Conservation (phyloP, 2,113 vertebrate genomes). For the Brachypodius melanocephalos region DNA sequence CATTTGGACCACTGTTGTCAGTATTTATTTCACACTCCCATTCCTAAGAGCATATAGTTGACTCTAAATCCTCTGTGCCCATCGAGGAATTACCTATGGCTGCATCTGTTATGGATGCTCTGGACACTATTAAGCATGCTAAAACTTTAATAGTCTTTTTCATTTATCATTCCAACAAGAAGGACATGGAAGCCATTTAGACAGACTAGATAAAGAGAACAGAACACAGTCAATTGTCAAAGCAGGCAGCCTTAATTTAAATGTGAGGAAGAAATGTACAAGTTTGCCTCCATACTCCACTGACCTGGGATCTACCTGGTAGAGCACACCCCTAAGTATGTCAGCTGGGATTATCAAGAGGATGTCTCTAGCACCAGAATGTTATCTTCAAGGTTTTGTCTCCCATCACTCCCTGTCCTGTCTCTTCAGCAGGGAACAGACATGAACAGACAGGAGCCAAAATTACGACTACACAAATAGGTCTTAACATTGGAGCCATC, state of each 20-base stretch:
- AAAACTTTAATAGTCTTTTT: not conserved
- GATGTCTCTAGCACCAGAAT: not conserved
- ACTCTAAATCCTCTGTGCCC: not conserved
- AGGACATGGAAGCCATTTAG: not conserved
- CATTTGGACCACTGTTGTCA: not conserved
- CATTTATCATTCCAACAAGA: not conserved
- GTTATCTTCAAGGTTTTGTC: not conserved
- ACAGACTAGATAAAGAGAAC: not conserved
- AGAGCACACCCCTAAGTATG: rapidly evolving
- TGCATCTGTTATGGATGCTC: not conserved
- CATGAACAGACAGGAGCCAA: not conserved
- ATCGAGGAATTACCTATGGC: not conserved
- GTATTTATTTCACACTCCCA: no score
- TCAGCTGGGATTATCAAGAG: not conserved
- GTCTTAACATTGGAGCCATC: not conserved
- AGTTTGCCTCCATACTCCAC: not conserved
- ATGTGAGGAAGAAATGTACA: not conserved
- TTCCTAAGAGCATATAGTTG: not conserved
- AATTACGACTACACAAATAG: not conserved
- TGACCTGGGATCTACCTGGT: not conserved
- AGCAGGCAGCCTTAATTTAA: not conserved
- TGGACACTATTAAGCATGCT: not conserved
- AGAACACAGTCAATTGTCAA: not conserved
- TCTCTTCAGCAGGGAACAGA: not conserved
- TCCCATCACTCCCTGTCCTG: not conserved